Evolutionary conservation across 23 tunicate species (phyloP).

Genomic region (Aplidium turbinatum): DNA sequence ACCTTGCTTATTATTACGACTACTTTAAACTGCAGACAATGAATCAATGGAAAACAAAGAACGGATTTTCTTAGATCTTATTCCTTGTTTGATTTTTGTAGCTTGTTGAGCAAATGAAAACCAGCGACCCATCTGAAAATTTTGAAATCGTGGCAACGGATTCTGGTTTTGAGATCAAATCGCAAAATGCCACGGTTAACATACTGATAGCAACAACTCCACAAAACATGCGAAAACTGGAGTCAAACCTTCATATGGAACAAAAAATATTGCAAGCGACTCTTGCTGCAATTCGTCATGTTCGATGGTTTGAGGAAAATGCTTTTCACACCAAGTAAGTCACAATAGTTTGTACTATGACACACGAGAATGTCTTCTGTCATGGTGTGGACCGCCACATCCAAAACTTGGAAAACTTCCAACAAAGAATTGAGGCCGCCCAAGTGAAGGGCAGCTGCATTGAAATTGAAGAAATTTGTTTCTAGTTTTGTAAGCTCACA

Average conservation of each 20-base stretch:
- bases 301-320: constrained; percentile 92
- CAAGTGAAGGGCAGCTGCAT: no score
- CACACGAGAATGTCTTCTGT: neutral
- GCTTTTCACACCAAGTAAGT: constrained; percentile 79
- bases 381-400: neutral
- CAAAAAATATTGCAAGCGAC: constrained; percentile 63
- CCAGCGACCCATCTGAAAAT: constrained; percentile 20
- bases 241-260: constrained; percentile 63
- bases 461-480: no score
- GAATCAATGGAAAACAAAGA: neutral
- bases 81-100: constrained; percentile 3
- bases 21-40: neutral
- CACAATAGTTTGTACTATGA: neutral
- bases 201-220: constrained; percentile 75
- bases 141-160: constrained; percentile 33
- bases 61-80: neutral
- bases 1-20: no score
- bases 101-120: constrained; percentile 50
- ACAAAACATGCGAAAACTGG: constrained; percentile 71
- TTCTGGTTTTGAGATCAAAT: constrained; percentile 57
- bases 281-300: constrained; percentile 90
- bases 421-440: no score
- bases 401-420: neutral
- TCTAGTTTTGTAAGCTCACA: no score
- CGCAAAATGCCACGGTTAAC: constrained; percentile 36